Evolutionary conservation across 2,888 invertebrate species (phyloP).

Genomic region (Silvanus unidentatus): DNA sequence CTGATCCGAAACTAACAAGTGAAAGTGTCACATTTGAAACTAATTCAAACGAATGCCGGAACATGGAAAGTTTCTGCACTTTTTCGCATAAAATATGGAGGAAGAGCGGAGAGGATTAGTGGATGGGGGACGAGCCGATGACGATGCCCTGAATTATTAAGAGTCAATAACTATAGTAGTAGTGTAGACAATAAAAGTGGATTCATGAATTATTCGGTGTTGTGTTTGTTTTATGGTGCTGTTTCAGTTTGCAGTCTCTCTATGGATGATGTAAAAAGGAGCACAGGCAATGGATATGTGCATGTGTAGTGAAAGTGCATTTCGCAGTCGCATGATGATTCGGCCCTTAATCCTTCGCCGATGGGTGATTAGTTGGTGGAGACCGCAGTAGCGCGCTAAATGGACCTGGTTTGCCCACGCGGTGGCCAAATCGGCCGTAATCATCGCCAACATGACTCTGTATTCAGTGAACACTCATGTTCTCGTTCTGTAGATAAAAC

Average conservation of each 20-base stretch:
- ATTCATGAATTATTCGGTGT: slow-evolving; percentile 1
- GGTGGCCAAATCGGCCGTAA: slow-evolving; percentile 33
- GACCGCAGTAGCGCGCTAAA: slow-evolving; percentile 15
- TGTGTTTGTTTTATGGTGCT: not conserved
- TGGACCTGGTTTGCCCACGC: slow-evolving; percentile 35
- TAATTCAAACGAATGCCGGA: no score
- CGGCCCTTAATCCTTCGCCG: slow-evolving; percentile 9
- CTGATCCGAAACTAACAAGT: no score
- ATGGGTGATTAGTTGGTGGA: slow-evolving; percentile 11
- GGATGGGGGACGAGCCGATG: slow-evolving; percentile 11
- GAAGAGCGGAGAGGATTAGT: no score
- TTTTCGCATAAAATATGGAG: no score
- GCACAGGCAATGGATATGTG: no score
- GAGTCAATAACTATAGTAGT: slow-evolving; percentile 34
- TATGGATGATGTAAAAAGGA: no score
- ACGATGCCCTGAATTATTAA: slow-evolving; percentile 34
- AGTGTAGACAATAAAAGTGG: slow-evolving; percentile 37
- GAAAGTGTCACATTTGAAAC: no score
- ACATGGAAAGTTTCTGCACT: no score
- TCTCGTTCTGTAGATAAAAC: slow-evolving; percentile 35
- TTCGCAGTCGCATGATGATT: slow-evolving; percentile 9
- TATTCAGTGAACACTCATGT: slow-evolving; percentile 42
- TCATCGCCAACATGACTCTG: slow-evolving; percentile 38
- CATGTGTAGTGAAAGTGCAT: slow-evolving; percentile 12
- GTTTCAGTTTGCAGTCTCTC: no score